These are phyloP conservation scores for Drosophila ambigua DNA, from an alignment of 1,140 invertebrate species.

Conservation along the genomic window DNA sequence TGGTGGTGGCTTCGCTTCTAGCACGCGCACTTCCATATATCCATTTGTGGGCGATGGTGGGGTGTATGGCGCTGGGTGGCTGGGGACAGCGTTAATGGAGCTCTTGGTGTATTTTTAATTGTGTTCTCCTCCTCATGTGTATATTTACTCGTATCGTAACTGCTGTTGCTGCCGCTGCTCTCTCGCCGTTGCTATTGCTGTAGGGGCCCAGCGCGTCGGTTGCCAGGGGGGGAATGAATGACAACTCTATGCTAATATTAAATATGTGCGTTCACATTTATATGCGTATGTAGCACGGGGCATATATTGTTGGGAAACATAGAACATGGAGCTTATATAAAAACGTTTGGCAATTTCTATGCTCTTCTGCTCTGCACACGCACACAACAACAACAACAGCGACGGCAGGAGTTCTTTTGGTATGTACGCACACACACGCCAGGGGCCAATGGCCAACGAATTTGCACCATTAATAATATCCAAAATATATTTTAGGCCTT, in stretches of 20 bases:
- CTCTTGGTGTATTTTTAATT: constrained; percentile 74
- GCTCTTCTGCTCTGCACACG: constrained; percentile 23
- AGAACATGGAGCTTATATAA: constrained; percentile 52
- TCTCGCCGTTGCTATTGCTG: constrained; percentile 32
- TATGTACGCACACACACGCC: constrained; percentile 8
- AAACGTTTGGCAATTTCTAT: constrained; percentile 42
- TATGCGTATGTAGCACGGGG: constrained; percentile 32
- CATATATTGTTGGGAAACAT: constrained; percentile 51
- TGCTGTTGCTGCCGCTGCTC: constrained; percentile 30
- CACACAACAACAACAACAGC: constrained; percentile 27
- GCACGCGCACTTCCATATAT: constrained; percentile 42
- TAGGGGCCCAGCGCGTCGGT: constrained; percentile 25
- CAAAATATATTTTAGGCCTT: constrained; percentile 41
- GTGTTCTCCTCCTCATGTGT: constrained; percentile 57
- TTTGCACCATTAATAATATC: constrained; percentile 26
- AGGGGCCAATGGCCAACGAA: not conserved
- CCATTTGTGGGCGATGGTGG: not conserved
- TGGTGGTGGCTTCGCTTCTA: constrained; percentile 55
- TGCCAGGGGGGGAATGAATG: constrained; percentile 62
- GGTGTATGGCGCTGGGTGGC: constrained; percentile 29
- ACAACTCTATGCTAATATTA: constrained; percentile 63
- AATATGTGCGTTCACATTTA: constrained; percentile 48
- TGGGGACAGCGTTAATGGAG: constrained; percentile 49
- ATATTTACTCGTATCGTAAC: constrained; percentile 57
- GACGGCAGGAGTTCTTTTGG: constrained; percentile 5